Evolutionary conservation across 2,113 vertebrate genomes (phyloP), one percentile per base, ranked within the genome.

Genomic region (Cephalopterus ornatus): DNA sequence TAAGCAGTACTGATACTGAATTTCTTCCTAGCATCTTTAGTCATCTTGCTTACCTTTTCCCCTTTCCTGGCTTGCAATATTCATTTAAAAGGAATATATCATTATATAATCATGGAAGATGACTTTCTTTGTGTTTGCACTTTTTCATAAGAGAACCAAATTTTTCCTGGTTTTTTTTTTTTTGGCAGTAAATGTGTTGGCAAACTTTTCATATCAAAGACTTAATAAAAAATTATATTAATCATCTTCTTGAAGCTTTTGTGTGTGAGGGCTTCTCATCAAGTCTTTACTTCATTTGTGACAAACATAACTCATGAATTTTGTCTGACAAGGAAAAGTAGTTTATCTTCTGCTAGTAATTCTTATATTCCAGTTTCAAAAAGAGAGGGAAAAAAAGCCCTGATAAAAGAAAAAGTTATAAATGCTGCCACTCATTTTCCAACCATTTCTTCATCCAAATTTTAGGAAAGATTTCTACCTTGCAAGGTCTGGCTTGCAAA

Each of bases 211-310:
- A 26, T 89, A 81, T 94, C 84, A 94, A 86, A 92, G 49, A 89
- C 84, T 92, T 93, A 85, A 95, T 88, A 52, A 95, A 94, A 63
- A 95, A 97, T 21, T 90, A 77, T 89, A n/a, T n/a, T 93, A 37
- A 66, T 90, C 52, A 33, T 79, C 55, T 84, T 47, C 93, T 90
- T 94, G 89, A 96, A 95, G 52, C 30, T 81, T 95, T 96, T 89
- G 88, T 92, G 66, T 87, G 92, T 28, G 52, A 96, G 87, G 70
- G 87, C 83, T 89, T 92, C 61, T 85, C 75, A 81, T 85, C 62
- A 84, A 89, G 49, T 53, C 59, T 74, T 78, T 91, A 41, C 61
- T 92, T 80, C 76, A 59, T 95, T 95, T 87, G 30, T 91, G 96
- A 91, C 88, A 93, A 93, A 89, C 49, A 76, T 92, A 93, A 93